A percentile compares a stretch with the other conserved stretches of the same genome.
phyloP scores from a whole-genome alignment of 2,113 vertebrate species.

The Camelus dromedarius region DNA sequence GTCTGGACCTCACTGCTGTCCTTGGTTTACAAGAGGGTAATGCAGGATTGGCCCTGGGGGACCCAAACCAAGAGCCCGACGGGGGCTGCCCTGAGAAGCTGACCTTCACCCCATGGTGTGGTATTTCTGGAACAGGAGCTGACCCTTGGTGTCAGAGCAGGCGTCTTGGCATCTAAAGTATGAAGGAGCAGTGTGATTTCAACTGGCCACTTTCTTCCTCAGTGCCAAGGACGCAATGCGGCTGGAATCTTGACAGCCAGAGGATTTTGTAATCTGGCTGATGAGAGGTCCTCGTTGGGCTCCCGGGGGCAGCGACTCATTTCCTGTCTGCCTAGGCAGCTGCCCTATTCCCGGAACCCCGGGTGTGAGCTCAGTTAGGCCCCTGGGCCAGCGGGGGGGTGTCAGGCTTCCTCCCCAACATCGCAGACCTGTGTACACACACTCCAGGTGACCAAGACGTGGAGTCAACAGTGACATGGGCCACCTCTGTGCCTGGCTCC shows the following conservation, averaged over 20 bases:
- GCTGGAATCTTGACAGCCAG: neutral
- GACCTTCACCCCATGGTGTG: rapidly evolving
- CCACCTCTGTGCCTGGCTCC: neutral
- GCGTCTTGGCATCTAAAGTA: too few species aligned
- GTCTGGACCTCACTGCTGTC: neutral
- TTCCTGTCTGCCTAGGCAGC: neutral
- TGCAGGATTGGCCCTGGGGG: neutral
- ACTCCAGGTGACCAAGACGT: neutral
- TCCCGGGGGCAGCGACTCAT: neutral
- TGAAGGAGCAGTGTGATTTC: neutral
- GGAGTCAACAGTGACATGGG: neutral
- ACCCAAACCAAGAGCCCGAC: rapidly evolving
- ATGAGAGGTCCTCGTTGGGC: neutral
- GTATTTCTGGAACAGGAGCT: neutral
- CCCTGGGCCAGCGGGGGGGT: neutral
- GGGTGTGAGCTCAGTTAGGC: neutral
- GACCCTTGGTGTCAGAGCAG: neutral
- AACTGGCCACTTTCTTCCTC: neutral
- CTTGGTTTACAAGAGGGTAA: neutral
- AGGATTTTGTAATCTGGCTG: constrained; percentile 16
- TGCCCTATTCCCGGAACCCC: neutral
- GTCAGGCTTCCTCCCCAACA: neutral
- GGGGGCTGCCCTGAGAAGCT: neutral
- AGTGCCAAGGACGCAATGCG: neutral
- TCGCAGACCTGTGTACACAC: neutral